Conservation (phyloP, 2,113 vertebrate genomes). For the Buteo buteo region DNA sequence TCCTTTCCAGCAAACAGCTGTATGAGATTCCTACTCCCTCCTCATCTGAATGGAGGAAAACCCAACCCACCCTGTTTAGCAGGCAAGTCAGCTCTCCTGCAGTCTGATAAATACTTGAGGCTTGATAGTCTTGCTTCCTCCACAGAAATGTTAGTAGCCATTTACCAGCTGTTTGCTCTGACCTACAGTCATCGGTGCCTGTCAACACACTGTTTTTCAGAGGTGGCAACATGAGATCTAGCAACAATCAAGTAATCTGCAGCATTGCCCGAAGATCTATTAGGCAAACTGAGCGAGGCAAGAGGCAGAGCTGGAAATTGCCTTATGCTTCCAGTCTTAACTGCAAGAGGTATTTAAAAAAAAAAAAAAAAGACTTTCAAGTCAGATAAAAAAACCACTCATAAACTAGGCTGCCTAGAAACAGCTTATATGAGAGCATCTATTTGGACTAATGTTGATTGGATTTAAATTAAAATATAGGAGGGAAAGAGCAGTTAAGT, state of each 20-base stretch:
- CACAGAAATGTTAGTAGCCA: not conserved
- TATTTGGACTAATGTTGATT: not conserved
- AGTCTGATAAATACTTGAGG: constrained; percentile 43
- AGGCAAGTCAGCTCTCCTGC: constrained; percentile 25
- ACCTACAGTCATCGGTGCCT: not conserved
- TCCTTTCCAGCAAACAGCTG: constrained; percentile 10
- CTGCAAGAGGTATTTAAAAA: not conserved
- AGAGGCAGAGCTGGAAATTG: not conserved
- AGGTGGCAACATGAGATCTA: not conserved
- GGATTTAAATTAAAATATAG: not conserved
- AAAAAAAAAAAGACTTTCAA: not conserved
- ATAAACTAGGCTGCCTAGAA: not conserved
- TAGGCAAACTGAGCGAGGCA: not conserved
- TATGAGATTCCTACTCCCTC: not conserved
- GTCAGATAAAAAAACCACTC: not conserved
- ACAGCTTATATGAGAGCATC: not conserved
- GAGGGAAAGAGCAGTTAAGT: not conserved
- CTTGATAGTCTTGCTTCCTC: not conserved
- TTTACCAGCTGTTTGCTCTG: constrained; percentile 47
- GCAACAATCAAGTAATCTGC: not conserved
- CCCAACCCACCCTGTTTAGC: constrained; percentile 9
- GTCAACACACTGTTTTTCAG: not conserved
- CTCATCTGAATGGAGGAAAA: not conserved
- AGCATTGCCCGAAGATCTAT: not conserved
- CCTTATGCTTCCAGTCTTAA: not conserved